Base-by-base conservation (phyloP, 2,113 vertebrate species). In the Sarotherodon lohbergeri region DNA sequence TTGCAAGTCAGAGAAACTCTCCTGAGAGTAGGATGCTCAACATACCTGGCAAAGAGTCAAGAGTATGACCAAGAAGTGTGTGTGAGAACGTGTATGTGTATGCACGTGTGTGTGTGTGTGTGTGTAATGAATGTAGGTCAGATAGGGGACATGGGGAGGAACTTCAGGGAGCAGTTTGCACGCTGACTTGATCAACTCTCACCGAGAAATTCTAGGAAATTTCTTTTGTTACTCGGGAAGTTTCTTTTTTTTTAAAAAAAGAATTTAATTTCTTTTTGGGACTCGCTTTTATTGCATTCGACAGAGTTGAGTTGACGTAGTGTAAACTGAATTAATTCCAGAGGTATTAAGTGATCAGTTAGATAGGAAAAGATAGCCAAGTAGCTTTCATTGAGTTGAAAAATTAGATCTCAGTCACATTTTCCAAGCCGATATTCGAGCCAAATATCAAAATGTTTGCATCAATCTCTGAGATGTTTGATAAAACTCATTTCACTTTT, bases 21-120 rank as follows among this genome's bases (percentile, higher is more conserved):
- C 82, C 27, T 68, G 79, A 76, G 66, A 76, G 24, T 14, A 52
- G 48, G 48, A 92, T 84, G 50, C 63, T 81, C 56, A 57, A 86
- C 78, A 89, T 82, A 90, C 79, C 80, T 91, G 54, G 66, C 83
- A 88, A 50, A 27, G 22, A 90, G 82, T 84, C 86, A 91, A 34
- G 22, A 78, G 32, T 73, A 81, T 85, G 82, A 81, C 82, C 66
- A 66, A n/a, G 86, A 61, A 39, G 48, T 81, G 39, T 24, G 29
- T 61, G 52, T 32, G 39, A 36, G 9, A 63, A 32, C 59, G 34
- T 39, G 61, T 22, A 11, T 39, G 61, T 66, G 32, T n/a, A 11
- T 63, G 59, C 17, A 7, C 0, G 32, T 14, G 12, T n/a, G 48
- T 27, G 41, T 41, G 55, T 11, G 13, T 55, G 56, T 80, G 19